A percentile compares a stretch with the other conserved stretches of the same genome.
Conservation (phyloP, 2,888 invertebrate species). For the Leucoptera coffeella region DNA sequence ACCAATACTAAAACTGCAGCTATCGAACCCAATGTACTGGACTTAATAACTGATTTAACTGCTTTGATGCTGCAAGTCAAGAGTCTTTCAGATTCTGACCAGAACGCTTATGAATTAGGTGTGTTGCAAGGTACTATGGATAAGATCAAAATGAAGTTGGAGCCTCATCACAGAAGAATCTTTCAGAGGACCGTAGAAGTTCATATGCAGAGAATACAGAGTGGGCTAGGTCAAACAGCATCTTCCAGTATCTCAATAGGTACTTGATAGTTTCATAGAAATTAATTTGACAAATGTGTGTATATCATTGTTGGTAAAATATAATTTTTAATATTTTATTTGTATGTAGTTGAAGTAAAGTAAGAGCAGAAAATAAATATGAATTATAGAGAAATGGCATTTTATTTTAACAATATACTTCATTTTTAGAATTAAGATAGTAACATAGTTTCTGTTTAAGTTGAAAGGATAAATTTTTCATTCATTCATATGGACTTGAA, state of each 20-base stretch:
- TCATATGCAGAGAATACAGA: constrained; percentile 84
- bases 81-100: constrained; percentile 68
- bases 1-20: constrained; percentile 60
- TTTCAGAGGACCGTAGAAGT: constrained; percentile 88
- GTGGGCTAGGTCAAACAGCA: constrained; percentile 55
- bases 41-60: constrained; percentile 80
- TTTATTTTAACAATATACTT: too few relatives aligned
- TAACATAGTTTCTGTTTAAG: too few relatives aligned
- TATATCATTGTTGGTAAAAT: neutral
- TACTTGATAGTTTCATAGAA: neutral
- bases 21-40: constrained; percentile 59
- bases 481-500: too few relatives aligned
- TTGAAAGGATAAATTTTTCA: too few relatives aligned
- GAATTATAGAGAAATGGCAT: too few relatives aligned
- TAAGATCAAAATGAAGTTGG: constrained; percentile 76
- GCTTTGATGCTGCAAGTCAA: constrained; percentile 87
- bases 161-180: constrained; percentile 65
- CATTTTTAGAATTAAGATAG: too few relatives aligned
- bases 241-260: constrained; percentile 11
- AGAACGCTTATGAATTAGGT: constrained; percentile 86
- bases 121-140: constrained; percentile 88
- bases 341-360: too few relatives aligned
- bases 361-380: too few relatives aligned
- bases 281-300: neutral
- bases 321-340: too few relatives aligned